Percentiles rank a stretch among this genome's conserved stretches.
These are phyloP conservation scores for Noctua pronuba DNA, from an alignment of 2,888 invertebrate genomes.

Conservation along the genomic window DNA sequence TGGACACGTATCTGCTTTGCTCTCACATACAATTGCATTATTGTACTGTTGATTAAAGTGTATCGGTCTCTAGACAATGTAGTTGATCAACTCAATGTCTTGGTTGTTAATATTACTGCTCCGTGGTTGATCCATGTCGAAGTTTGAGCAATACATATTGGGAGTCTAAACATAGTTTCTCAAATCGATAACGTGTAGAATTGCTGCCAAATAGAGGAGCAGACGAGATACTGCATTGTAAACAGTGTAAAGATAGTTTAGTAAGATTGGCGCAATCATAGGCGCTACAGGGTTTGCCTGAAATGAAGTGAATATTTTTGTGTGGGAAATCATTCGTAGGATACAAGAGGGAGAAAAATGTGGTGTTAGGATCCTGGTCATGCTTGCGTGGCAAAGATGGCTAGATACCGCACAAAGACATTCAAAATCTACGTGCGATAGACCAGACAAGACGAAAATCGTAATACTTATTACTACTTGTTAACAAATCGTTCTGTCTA, in stretches of 20 bases:
- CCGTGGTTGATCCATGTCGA: constrained; percentile 39
- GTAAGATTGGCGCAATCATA: neutral
- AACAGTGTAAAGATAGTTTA: constrained; percentile 14
- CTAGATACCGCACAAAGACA: neutral
- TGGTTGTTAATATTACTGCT: constrained; percentile 13
- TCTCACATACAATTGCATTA: neutral
- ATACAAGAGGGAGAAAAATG: neutral
- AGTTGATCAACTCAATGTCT: constrained; percentile 33
- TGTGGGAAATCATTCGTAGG: neutral
- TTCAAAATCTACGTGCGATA: too few species aligned
- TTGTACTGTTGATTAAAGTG: constrained; percentile 14
- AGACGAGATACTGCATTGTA: constrained; percentile 8
- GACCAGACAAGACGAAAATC: too few species aligned
- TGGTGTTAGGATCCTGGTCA: neutral
- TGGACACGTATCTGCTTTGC: neutral
- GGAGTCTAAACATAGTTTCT: constrained; percentile 40
- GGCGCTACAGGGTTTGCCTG: neutral
- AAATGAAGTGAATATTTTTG: neutral
- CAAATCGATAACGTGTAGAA: constrained; percentile 38
- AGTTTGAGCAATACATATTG: constrained; percentile 46
- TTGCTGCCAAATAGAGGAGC: constrained; percentile 47
- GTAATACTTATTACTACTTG: too few species aligned
- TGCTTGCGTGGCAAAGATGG: neutral
- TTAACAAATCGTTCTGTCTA: too few species aligned
- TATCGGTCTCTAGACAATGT: constrained; percentile 9